A percentile compares a stretch with the other conserved stretches of the same genome.
Evolutionary conservation across 2,888 invertebrate genomes (phyloP).

Genomic region (Norana najaformis): DNA sequence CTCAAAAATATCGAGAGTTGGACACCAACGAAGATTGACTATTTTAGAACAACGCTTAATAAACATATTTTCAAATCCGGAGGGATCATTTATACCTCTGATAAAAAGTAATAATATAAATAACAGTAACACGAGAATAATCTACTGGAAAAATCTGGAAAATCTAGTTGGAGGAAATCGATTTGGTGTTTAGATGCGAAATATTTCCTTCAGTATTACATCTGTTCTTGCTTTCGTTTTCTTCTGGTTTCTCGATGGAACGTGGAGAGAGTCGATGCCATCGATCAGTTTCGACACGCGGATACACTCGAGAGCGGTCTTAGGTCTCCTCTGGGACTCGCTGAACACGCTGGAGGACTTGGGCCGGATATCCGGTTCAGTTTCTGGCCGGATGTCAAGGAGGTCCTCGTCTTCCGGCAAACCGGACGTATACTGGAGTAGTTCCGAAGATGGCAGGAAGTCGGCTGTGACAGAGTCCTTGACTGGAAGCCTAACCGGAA

Average conservation of each 20-base stretch:
- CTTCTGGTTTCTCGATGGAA: background rate
- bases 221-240: background rate
- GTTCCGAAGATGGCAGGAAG: background rate
- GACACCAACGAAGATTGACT: no score
- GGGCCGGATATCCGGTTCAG: background rate
- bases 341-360: slow-evolving; percentile 10
- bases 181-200: background rate
- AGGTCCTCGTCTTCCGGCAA: background rate
- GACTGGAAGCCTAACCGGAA: background rate
- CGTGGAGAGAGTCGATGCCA: background rate
- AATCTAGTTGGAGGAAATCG: no score
- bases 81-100: no score
- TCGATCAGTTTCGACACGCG: background rate
- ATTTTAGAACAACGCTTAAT: no score
- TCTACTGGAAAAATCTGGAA: no score
- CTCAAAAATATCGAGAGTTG: no score
- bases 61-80: no score
- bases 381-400: background rate
- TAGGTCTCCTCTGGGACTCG: background rate
- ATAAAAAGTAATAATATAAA: no score
- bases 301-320: background rate
- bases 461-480: background rate
- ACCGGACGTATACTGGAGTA: background rate
- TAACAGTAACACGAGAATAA: no score
- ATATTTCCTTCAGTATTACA: background rate